Conservation (phyloP, 2,113 vertebrate genomes). For the Otus sunia region DNA sequence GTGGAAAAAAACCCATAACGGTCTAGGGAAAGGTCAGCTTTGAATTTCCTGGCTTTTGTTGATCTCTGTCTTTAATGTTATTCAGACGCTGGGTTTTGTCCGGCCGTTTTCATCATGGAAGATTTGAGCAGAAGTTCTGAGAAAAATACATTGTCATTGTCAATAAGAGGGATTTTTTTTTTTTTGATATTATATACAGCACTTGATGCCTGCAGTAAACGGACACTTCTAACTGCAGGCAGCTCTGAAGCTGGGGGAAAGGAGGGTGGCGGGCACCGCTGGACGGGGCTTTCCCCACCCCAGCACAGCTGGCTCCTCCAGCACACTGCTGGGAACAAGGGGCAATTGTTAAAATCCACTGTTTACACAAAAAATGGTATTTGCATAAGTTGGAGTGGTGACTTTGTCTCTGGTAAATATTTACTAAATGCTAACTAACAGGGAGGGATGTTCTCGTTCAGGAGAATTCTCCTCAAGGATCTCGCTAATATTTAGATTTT, state of each 20-base stretch:
- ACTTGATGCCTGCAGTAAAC: accelerated
- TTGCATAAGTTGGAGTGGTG: background rate
- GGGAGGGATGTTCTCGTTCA: background rate
- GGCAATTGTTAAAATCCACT: background rate
- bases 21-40: conserved; percentile 67
- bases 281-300: background rate
- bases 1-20: conserved; percentile 63
- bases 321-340: background rate
- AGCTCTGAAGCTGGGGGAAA: background rate
- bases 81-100: conserved; percentile 50
- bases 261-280: background rate
- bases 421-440: background rate
- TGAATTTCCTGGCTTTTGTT: conserved; percentile 76
- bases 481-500: background rate
- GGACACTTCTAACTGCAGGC: background rate
- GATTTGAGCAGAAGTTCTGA: background rate
- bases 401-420: background rate
- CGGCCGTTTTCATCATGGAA: conserved; percentile 32
- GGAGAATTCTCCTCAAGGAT: background rate
- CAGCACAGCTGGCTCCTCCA: background rate
- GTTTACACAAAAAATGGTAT: background rate
- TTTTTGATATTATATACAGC: accelerated
- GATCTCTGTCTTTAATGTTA: conserved; percentile 57
- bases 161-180: background rate
- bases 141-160: background rate